Percentiles rank a stretch among this genome's conserved stretches.
phyloP scores from a whole-genome alignment of 53 echinoderm and acorn worm species.

The Patiria pectinifera region DNA sequence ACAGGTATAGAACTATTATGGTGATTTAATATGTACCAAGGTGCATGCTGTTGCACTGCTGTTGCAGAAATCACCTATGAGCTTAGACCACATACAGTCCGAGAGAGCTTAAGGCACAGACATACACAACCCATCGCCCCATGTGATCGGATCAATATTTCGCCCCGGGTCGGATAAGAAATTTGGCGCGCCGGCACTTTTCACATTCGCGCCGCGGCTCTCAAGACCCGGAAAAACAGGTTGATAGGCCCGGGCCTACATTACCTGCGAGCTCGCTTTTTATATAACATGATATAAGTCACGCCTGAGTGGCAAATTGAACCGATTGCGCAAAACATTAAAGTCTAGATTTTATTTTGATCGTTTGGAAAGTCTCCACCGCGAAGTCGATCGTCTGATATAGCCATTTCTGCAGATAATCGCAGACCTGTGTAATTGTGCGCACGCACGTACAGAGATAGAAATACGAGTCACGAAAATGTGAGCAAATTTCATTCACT shows the following conservation, averaged over 20 bases:
- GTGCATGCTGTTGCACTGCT: background rate
- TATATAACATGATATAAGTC: background rate
- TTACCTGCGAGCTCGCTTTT: conserved; percentile 10
- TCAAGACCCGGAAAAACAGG: background rate
- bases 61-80: background rate
- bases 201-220: conserved; percentile 24
- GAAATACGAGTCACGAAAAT: background rate
- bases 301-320: conserved; percentile 12
- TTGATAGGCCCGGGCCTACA: background rate
- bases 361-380: conserved; percentile 9
- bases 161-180: conserved; percentile 13
- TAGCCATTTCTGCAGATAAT: background rate
- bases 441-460: background rate
- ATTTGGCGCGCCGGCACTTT: conserved; percentile 28
- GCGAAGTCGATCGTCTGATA: background rate
- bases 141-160: conserved; percentile 4
- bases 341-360: conserved; percentile 11
- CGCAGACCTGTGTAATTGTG: background rate
- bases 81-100: background rate
- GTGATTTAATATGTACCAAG: background rate
- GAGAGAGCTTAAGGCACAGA: background rate
- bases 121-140: background rate
- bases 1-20: too few relatives aligned
- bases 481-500: background rate
- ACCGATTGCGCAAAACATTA: background rate